Percentiles rank a stretch among this genome's conserved stretches.
Conservation (phyloP, 1,140 invertebrate species). For the Plectus sambesii region DNA sequence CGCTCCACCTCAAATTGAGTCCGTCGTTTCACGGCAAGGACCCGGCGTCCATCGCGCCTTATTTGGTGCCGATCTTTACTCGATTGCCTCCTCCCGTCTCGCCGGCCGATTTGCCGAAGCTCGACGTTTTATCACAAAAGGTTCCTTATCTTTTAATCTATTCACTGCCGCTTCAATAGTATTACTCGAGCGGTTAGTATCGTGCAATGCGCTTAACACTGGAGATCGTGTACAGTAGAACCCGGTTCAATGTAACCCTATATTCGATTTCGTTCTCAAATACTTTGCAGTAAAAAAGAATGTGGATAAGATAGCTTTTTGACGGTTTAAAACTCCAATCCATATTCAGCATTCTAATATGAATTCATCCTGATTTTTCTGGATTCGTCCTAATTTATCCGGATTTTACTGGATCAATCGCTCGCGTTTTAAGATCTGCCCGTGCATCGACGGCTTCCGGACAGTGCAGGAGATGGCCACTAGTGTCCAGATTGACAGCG, state of each 20-base stretch:
- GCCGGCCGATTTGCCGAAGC: conserved; percentile 25
- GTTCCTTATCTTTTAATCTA: conserved; percentile 18
- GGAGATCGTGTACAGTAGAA: too few species aligned
- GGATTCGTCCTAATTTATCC: too few species aligned
- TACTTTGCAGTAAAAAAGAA: too few species aligned
- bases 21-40: conserved; percentile 36
- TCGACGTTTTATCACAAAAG: conserved; percentile 44
- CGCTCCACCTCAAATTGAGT: conserved; percentile 36
- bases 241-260: too few species aligned
- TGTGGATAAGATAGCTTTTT: too few species aligned
- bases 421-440: conserved; percentile 34
- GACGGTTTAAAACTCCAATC: too few species aligned
- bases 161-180: too few species aligned
- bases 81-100: conserved; percentile 32
- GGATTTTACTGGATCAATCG: too few species aligned
- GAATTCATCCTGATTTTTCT: too few species aligned
- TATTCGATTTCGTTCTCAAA: too few species aligned
- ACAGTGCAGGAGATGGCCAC: conserved; percentile 37
- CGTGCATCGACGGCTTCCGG: conserved; percentile 37
- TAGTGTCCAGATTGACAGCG: conserved; percentile 33
- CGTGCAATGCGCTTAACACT: not conserved
- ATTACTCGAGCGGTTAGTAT: not conserved
- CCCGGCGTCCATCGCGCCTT: conserved; percentile 24
- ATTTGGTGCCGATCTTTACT: conserved; percentile 43
- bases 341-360: too few species aligned